These are phyloP conservation scores for Felis catus DNA, from an alignment of 2,113 vertebrate species.

Conservation along the genomic window DNA sequence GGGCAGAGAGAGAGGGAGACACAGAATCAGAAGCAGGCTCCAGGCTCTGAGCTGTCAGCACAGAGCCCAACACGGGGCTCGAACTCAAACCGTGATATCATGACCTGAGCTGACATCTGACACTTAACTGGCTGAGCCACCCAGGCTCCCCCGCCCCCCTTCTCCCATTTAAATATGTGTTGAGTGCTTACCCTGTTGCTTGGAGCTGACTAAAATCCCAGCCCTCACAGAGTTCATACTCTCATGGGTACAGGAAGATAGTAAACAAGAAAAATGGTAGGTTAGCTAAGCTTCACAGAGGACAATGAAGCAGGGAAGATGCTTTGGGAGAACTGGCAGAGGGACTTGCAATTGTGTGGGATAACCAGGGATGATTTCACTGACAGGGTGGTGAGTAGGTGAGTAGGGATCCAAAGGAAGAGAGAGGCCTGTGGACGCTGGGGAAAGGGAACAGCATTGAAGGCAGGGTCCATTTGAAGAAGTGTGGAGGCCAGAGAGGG, in stretches of 20 bases:
- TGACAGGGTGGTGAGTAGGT: not conserved
- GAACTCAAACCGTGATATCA: too few species aligned
- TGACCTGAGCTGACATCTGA: too few species aligned
- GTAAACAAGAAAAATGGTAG: not conserved
- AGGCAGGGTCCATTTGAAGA: not conserved
- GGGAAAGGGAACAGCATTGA: not conserved
- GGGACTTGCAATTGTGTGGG: not conserved
- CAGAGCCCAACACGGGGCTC: too few species aligned
- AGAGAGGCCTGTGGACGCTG: not conserved
- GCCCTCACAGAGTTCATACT: not conserved
- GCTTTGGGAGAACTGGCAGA: not conserved
- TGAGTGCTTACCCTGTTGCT: not conserved
- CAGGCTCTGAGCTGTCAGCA: too few species aligned
- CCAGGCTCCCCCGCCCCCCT: too few species aligned
- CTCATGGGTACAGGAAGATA: not conserved
- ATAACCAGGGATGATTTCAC: not conserved
- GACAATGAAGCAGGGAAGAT: not conserved
- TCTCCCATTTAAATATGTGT: not conserved
- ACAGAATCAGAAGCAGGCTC: too few species aligned
- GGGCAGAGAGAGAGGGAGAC: too few species aligned
- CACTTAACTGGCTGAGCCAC: too few species aligned
- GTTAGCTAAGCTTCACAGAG: not conserved
- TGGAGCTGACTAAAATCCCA: not conserved
- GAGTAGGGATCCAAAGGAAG: not conserved
- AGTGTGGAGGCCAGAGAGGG: not conserved